A percentile compares a stretch with the other conserved stretches of the same genome.
Evolutionary conservation across 2,888 invertebrate species (phyloP).

Genomic region (Clepsis dumicolana): DNA sequence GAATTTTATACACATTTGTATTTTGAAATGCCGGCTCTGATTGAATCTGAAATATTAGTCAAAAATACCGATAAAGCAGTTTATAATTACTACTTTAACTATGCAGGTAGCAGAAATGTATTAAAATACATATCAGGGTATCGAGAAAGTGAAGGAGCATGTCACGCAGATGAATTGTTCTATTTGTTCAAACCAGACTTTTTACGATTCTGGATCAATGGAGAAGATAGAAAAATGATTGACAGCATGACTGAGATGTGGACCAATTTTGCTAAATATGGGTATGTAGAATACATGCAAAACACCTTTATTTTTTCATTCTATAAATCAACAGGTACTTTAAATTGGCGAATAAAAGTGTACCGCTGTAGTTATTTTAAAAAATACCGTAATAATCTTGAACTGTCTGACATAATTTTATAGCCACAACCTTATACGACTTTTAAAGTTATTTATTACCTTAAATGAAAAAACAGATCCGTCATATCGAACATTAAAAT

Average conservation of each 20-base stretch:
- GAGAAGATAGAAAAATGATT: conserved; percentile 63
- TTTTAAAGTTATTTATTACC: too few relatives aligned
- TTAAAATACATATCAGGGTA: conserved; percentile 62
- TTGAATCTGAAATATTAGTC: conserved; percentile 64
- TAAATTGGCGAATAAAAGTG: too few relatives aligned
- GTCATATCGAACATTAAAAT: too few relatives aligned
- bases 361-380: too few relatives aligned
- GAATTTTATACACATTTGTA: conserved; percentile 74
- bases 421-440: too few relatives aligned
- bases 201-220: conserved; percentile 63
- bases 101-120: conserved; percentile 70
- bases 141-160: conserved; percentile 62
- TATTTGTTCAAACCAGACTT: conserved; percentile 69
- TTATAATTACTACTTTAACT: conserved; percentile 74
- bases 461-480: too few relatives aligned
- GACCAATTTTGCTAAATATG: conserved; percentile 78
- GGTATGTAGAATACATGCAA: conserved; percentile 53
- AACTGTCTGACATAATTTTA: too few relatives aligned
- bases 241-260: conserved; percentile 71
- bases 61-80: conserved; percentile 56
- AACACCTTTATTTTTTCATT: background rate
- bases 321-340: too few relatives aligned
- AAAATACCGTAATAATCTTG: too few relatives aligned
- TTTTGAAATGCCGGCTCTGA: conserved; percentile 71
- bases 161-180: conserved; percentile 76